Base-by-base conservation (phyloP, 1,140 invertebrate species). In the Acyrthosiphon pisum region DNA sequence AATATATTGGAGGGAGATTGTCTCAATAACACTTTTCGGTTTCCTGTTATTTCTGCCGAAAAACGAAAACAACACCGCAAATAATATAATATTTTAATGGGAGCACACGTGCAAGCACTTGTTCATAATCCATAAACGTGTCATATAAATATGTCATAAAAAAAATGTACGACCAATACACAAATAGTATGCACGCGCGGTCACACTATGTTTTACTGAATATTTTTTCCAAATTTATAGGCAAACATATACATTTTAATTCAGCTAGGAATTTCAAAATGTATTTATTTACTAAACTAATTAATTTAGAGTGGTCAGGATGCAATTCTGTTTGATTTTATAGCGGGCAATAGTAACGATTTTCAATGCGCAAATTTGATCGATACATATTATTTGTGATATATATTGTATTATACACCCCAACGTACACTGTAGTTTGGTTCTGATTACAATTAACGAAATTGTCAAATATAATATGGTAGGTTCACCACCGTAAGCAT, bases 11-110 rank as follows among this genome's bases (percentile, higher is more conserved):
- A 76, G 60, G n/a, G 60, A 76, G 30, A 76, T 76, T 76, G 60
- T 76, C 60, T 76, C 60, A 76, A 76, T 76, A 76, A 76, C 60
- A 76, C n/a, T 20, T 76, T 76, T 76, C 60, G 60, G 26, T 76
- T 68, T 35, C 30, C 14, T n/a, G 60, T 76, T 76, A 76, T 76
- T n/a, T 76, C 60, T 4, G 2, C 60, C 60, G 60, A 76, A 76
- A 76, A 68, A 68, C 26, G 14, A 68, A 68, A 76, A 76, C 14
- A 76, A 76, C 14, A n/a, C 60, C n/a, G 6, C 30, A 0, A n/a
- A 35, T 18, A 76, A 76, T 76, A n/a, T 76, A 76, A n/a, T 76
- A 76, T 76, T 76, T 76, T 76, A 76, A 76, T 20, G 30, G 60
- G 60, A 76, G n/a, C 11, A 76, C 60, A 76, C 60, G 30, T n/a